Evolutionary conservation across 2,113 vertebrate genomes (phyloP), one percentile per base, ranked within the genome.

Genomic region (Atractosteus spatula): DNA sequence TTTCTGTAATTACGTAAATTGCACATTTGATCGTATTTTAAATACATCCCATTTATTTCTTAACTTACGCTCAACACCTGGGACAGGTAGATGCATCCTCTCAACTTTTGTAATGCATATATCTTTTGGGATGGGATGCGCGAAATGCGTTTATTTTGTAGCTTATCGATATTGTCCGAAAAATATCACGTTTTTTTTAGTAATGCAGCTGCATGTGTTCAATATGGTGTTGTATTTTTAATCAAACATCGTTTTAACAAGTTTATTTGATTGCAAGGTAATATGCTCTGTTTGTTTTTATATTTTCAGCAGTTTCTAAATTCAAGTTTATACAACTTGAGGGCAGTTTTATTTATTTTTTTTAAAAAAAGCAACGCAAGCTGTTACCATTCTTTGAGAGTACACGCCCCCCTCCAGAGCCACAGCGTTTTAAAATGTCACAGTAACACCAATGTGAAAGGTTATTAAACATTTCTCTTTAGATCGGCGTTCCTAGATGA

Each of bases 391-490:
- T 47, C 44, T 16, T 51, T 13, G 17, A 55, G 7, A 62, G 63
- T 66, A 75, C 74, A 71, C 74, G 69, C 74, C 74, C 74, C 72
- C 74, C 57, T 71, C 17, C 42, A 3, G 17, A 4, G 17, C 17
- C 8, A 6, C 62, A 41, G 3, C 10, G 3, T 64, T 29, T 70
- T 62, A 64, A 55, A 8, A 71, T 62, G 17, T 12, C 56, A 55
- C 13, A 44, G 41, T 43, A 43, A 57, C 16, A 55, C 56, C 61
- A 61, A 29, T 4, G 8, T 5, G 62, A 59, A 17, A 16, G 41
- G 13, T 6, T 14, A n/a, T 13, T 29, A 10, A 14, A 62, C 59
- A 62, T 62, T 14, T 13, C 1, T 62, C 4, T 3, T 62, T 62
- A 29, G 13, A n/a, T 14, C 7, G 5, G 59, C 13, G 2, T 6